Evolutionary conservation across 92 coral and sea anemone genomes (phyloP), one percentile per base, ranked within the genome.

Genomic region (Zoanthus solanderi): DNA sequence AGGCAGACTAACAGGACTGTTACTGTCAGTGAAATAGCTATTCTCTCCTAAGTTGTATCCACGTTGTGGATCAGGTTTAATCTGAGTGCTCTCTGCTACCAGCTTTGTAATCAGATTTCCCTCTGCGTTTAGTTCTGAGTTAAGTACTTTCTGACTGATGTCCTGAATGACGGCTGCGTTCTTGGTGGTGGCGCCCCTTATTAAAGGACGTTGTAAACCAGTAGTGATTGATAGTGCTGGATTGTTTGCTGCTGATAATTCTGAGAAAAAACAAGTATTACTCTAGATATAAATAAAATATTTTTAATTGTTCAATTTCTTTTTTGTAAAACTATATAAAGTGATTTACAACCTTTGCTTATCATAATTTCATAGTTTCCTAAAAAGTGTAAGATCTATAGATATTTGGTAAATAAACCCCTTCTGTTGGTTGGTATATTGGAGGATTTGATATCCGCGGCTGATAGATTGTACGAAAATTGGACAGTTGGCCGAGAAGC

Each of bases 81-180:
- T 34, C 54, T 44, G 85, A 47, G 85, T 81, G 8, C 85, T 81
- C 30, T 81, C 75, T 10, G 85, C 28, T 0, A 81, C 85, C 52
- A 81, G 1, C 10, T 66, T 81, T 7, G 74, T 81, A 23, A 81
- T 81, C 1, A 81, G 75, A 14, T 81, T 81, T 66, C 85, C 85
- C 16, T 81, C 85, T 28, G 85, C 85, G 66, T 81, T 81, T 42
- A 81, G 60, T 29, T 81, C 85, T 11, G 85, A 81, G 75, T 81
- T 81, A 13, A 81, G 75, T 16, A 81, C 47, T 68, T 5, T 66
- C 30, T 81, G 85, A 16, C 65, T 66, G 60, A 81, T 8, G 45
- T 66, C 75, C 23, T 81, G 85, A 44, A 56, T 17, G 56, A 66
- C 12, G 12, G 46, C 75, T 18, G 63, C 28, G 71, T 81, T 81